Evolutionary conservation across 2,797 vertebrate genomes (phyloP).

Genomic region (Acestrorhynchus altus): DNA sequence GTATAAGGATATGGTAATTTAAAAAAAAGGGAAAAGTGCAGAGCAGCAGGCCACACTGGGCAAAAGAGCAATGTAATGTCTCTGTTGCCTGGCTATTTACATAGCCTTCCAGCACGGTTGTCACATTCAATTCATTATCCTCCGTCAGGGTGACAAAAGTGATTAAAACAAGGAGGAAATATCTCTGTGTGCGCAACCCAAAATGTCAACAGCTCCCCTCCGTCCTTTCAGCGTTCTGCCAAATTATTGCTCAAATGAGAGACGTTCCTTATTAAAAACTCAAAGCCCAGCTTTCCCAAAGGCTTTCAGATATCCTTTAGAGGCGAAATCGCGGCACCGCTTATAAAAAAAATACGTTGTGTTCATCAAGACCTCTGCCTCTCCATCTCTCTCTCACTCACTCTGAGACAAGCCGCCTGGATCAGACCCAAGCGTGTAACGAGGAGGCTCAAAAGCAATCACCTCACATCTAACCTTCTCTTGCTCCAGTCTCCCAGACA

Average conservation of each 20-base stretch:
- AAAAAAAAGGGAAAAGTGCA: conserved; percentile 50
- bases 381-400: background rate
- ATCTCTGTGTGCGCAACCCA: conserved; percentile 52
- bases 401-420: background rate
- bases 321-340: background rate
- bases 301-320: background rate
- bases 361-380: background rate
- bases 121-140: conserved; percentile 78
- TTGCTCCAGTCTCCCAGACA: background rate
- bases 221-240: conserved; percentile 56
- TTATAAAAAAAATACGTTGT: background rate
- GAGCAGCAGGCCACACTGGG: background rate
- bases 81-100: conserved; percentile 70
- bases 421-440: background rate
- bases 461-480: background rate
- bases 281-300: conserved; percentile 31
- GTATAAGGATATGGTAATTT: conserved; percentile 78
- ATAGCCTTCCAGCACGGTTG: conserved; percentile 70
- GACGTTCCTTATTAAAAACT: conserved; percentile 38
- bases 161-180: conserved; percentile 68
- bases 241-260: conserved; percentile 53
- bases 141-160: conserved; percentile 72
- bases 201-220: conserved; percentile 42
- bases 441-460: background rate
- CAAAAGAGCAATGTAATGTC: background rate